phyloP scores from a whole-genome alignment of 30 jellyfish, hydroid and myxozoan genomes.

The Aurelia aurita region DNA sequence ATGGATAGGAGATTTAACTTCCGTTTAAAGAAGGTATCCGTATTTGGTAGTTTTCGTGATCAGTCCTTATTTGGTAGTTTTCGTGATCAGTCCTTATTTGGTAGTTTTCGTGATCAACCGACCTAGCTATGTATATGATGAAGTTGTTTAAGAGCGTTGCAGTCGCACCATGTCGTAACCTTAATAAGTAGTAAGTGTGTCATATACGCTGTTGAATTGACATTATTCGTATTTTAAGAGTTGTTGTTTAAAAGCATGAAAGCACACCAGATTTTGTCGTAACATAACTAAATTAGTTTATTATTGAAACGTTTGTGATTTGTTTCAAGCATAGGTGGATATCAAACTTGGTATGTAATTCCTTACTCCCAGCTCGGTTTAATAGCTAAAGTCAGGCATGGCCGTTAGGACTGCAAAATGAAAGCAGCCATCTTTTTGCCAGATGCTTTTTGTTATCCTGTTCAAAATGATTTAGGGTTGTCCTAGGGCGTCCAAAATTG shows the following conservation, averaged over 20 bases:
- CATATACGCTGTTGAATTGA: too few relatives aligned
- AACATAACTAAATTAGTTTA: constrained; percentile 8
- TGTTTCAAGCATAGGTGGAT: too few relatives aligned
- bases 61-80: background rate
- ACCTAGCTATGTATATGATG: too few relatives aligned
- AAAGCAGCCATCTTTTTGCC: too few relatives aligned
- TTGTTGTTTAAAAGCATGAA: constrained; percentile 2
- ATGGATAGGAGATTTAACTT: constrained; percentile 16
- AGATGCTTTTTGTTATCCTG: too few relatives aligned
- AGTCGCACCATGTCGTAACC: too few relatives aligned
- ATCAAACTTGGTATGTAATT: too few relatives aligned
- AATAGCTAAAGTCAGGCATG: too few relatives aligned
- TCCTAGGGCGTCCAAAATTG: too few relatives aligned
- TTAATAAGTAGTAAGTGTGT: background rate
- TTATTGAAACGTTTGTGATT: background rate
- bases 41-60: constrained; percentile 21
- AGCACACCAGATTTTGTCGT: constrained; percentile 26
- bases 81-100: background rate
- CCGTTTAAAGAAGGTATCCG: constrained; percentile 31
- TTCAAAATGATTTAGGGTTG: too few relatives aligned
- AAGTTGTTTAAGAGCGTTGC: constrained; percentile 11
- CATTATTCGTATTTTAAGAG: background rate
- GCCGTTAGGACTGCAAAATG: too few relatives aligned
- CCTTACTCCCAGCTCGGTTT: too few relatives aligned
- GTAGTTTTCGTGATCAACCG: background rate